Evolutionary conservation across 2,888 invertebrate species (phyloP).

Genomic region (Antheraea yamamai): DNA sequence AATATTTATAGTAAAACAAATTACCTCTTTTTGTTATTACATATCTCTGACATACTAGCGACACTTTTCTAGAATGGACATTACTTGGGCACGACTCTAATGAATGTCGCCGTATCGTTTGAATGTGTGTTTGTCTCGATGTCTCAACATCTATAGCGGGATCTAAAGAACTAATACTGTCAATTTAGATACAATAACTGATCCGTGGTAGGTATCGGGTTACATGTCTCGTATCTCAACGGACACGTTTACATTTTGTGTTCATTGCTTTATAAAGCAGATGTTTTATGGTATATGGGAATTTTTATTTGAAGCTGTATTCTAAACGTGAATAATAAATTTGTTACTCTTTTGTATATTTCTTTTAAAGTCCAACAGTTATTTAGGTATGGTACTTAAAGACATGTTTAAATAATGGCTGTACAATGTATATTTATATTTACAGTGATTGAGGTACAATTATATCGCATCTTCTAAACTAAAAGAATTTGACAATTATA

Average conservation of each 20-base stretch:
- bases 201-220: conserved; percentile 54
- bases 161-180: conserved; percentile 67
- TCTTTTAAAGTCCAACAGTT: not conserved
- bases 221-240: conserved; percentile 45
- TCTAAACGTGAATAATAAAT: not conserved
- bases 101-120: conserved; percentile 66
- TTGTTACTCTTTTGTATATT: conserved; percentile 8
- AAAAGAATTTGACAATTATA: not conserved
- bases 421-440: not conserved
- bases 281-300: conserved; percentile 10
- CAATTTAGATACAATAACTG: conserved; percentile 70
- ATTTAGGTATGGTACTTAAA: not conserved
- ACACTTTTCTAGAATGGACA: conserved; percentile 9
- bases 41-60: conserved; percentile 1
- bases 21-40: conserved; percentile 10
- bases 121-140: conserved; percentile 51
- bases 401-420: not conserved
- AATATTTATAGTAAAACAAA: not conserved
- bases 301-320: not conserved
- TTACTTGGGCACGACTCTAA: conserved; percentile 55
- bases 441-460: not conserved
- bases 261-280: conserved; percentile 38
- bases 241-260: conserved; percentile 42
- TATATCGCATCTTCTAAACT: not conserved
- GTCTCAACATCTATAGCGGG: conserved; percentile 39